Evolutionary conservation across 2,888 invertebrate genomes (phyloP), one percentile per base, ranked within the genome.

Genomic region (Zygothrica quintamaculata): DNA sequence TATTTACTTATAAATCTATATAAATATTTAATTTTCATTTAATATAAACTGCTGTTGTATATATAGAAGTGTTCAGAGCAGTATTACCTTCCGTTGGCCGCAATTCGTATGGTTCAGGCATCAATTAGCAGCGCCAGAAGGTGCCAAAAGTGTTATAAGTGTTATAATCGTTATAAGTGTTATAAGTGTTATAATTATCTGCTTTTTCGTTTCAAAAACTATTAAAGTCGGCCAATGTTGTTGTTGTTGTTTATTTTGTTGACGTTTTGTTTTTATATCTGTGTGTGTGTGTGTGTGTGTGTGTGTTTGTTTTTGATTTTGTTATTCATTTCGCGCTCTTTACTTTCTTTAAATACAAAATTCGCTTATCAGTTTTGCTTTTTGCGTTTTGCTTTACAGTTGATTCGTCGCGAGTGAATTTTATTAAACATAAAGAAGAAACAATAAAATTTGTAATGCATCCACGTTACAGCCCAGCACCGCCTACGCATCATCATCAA

Each of bases 381-480:
- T 29, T 36, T 52, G 36, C 22, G 13, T 15, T 58, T 66, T 15
- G 25, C 15, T n/a, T 65, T 65, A 22, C 53, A 69, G 72, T 43
- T 57, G 8, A 53, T 53, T 46, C 29, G 47, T 37, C 40, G 55
- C 56, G 40, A 60, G 50, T 50, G 50, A 42, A 55, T 51, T 62
- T 47, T 1, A n/a, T 25, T 42, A 2, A 37, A 22, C 12, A 31
- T 50, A 36, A 25, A 44, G 51, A 12, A 31, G 18, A 22, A 37
- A 12, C 31, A 26, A 18, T 29, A 42, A 9, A 25, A 40, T 34
- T 58, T 47, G 59, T 42, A 58, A 89, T 89, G 89, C 89, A 89
- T 84, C 89, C 85, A 66, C 84, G 89, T 31, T 89, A 88, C 58
- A 89, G 89, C 65, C 88, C 89, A 55, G 89, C 87, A 26, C 86